phyloP scores from a whole-genome alignment of 2,113 vertebrate species.

The Oceanodroma tethys region DNA sequence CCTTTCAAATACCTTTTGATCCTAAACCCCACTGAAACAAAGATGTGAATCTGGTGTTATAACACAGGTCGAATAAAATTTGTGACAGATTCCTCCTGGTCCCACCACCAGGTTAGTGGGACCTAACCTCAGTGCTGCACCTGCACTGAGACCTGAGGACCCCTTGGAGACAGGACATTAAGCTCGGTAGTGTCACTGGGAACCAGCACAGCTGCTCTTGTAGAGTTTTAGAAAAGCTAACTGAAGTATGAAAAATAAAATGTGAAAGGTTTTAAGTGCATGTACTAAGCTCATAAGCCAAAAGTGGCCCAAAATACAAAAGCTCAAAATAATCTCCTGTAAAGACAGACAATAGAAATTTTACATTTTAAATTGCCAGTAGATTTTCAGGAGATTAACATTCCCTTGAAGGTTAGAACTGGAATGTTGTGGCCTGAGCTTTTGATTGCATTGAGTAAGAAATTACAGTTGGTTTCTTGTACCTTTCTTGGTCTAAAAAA shows the following conservation, averaged over 20 bases:
- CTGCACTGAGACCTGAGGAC: not conserved
- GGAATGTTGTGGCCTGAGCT: not conserved
- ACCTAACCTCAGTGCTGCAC: too few species aligned
- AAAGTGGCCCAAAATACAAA: conserved; percentile 27
- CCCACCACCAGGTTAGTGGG: not conserved
- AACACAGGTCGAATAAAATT: not conserved
- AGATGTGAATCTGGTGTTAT: not conserved
- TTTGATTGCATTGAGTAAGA: not conserved
- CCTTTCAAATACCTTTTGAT: not conserved
- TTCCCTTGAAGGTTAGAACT: conserved; percentile 21
- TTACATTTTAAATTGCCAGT: conserved; percentile 18
- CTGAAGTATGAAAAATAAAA: not conserved
- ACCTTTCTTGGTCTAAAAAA: not conserved
- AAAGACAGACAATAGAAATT: conserved; percentile 2
- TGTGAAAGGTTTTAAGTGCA: not conserved
- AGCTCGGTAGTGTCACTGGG: fast-evolving
- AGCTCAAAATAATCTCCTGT: conserved; percentile 11
- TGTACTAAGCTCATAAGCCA: not conserved
- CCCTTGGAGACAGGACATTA: not conserved
- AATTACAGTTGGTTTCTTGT: not conserved
- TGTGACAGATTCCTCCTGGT: not conserved
- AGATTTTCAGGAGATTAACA: conserved; percentile 50
- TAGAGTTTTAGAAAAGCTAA: not conserved
- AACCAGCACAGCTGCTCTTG: not conserved
- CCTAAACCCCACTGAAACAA: not conserved